Percentiles rank a stretch among this genome's conserved stretches.
Conservation (phyloP, 2,797 vertebrate genomes). For the Rousettus madagascariensis region DNA sequence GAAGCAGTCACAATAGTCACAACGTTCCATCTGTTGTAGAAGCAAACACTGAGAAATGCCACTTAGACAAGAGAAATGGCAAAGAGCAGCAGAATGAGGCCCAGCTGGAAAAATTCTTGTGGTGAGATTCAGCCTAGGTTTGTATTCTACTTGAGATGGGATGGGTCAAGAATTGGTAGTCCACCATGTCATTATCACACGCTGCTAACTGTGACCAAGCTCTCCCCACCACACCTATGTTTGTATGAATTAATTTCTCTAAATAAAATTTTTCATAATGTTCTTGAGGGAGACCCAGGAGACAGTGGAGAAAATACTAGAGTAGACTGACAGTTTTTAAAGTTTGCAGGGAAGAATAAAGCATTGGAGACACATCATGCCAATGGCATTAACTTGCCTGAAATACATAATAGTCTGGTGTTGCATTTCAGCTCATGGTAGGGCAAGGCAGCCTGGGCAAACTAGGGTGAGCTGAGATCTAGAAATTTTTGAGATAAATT, state of each 20-base stretch:
- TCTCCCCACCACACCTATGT: not conserved
- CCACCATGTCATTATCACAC: not conserved
- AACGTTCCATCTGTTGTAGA: not conserved
- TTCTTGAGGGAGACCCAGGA: not conserved
- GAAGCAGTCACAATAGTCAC: not conserved
- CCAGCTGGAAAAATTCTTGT: not conserved
- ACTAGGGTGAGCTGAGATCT: not conserved
- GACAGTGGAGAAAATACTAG: not conserved
- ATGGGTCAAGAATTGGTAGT: not conserved
- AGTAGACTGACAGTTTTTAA: not conserved
- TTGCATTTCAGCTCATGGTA: not conserved
- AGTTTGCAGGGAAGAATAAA: not conserved
- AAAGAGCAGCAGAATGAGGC: not conserved
- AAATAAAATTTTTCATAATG: not conserved
- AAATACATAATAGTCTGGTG: not conserved
- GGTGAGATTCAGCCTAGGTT: not conserved
- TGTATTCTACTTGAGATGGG: not conserved
- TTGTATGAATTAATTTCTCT: conserved; percentile 5
- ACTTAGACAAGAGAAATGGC: not conserved
- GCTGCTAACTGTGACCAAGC: not conserved
- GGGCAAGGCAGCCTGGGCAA: not conserved
- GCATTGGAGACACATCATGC: not conserved
- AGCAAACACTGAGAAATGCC: not conserved
- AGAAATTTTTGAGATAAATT: not conserved
- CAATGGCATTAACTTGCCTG: not conserved